phyloP scores from a whole-genome alignment of 2,888 invertebrate species.

The Dynastes tityus region DNA sequence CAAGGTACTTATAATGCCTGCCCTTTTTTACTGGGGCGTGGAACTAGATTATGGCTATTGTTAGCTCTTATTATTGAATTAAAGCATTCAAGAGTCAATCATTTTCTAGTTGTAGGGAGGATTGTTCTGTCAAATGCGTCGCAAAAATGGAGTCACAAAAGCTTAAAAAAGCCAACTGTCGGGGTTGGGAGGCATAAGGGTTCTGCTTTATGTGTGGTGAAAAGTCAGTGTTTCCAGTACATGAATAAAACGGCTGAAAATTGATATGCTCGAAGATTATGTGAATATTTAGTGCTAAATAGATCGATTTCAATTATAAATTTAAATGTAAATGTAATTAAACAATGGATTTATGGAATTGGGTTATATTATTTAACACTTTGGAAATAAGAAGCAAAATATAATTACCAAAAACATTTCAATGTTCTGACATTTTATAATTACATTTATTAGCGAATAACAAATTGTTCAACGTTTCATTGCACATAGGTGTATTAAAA shows the following conservation, averaged over 20 bases:
- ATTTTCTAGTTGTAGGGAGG: constrained; percentile 56
- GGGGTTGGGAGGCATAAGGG: constrained; percentile 14
- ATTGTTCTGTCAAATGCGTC: constrained; percentile 55
- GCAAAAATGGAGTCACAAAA: constrained; percentile 54
- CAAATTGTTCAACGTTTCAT: too few relatives aligned
- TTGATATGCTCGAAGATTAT: too few relatives aligned
- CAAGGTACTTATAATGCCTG: constrained; percentile 37
- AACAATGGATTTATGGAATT: too few relatives aligned
- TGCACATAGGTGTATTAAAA: too few relatives aligned
- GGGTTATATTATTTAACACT: too few relatives aligned
- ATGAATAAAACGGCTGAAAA: not conserved
- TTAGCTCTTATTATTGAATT: constrained; percentile 62
- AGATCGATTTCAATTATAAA: too few relatives aligned
- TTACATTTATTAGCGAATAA: too few relatives aligned
- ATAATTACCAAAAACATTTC: too few relatives aligned
- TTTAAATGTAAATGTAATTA: too few relatives aligned
- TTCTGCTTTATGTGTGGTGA: not conserved
- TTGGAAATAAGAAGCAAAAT: too few relatives aligned
- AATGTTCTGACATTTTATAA: too few relatives aligned
- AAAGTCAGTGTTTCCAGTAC: not conserved
- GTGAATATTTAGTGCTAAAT: too few relatives aligned
- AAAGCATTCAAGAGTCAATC: constrained; percentile 63
- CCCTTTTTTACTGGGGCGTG: constrained; percentile 61
- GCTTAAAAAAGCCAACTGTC: constrained; percentile 38
- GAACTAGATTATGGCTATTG: constrained; percentile 63